phyloP scores from a whole-genome alignment of 2,888 invertebrate genomes.

The Bursaphelenchus okinawaensis region DNA sequence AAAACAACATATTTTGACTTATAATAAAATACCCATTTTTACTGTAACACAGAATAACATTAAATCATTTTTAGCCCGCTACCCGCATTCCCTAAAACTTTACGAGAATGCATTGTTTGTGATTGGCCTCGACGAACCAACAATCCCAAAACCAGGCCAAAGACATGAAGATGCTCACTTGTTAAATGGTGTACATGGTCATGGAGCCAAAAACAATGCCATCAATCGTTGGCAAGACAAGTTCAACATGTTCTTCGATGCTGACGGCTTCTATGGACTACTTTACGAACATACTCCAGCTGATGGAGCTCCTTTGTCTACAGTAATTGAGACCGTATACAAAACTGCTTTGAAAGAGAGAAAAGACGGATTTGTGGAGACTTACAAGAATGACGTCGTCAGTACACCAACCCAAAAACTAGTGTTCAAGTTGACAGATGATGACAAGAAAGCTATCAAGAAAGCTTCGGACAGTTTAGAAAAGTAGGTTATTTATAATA shows the following conservation, averaged over 20 bases:
- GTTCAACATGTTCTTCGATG: slow-evolving; percentile 69
- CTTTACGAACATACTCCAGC: slow-evolving; percentile 90
- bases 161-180: slow-evolving; percentile 44
- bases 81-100: slow-evolving; percentile 53
- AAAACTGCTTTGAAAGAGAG: background rate
- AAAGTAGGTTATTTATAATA: too few relatives aligned
- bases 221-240: slow-evolving; percentile 93
- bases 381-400: background rate
- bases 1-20: background rate
- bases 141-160: slow-evolving; percentile 27
- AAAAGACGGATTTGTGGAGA: background rate
- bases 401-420: background rate
- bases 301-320: slow-evolving; percentile 83
- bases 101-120: slow-evolving; percentile 71
- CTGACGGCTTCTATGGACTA: slow-evolving; percentile 75
- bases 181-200: slow-evolving; percentile 73
- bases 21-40: background rate
- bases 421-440: background rate
- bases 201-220: slow-evolving; percentile 70
- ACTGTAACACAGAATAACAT: background rate
- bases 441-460: background rate
- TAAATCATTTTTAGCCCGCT: slow-evolving; percentile 40
- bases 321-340: slow-evolving; percentile 61
- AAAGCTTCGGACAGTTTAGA: background rate
- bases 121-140: slow-evolving; percentile 70